Percentiles rank a stretch among this genome's conserved stretches.
Evolutionary conservation across 2,797 vertebrate species (phyloP).

Genomic region (Tinamus major): DNA sequence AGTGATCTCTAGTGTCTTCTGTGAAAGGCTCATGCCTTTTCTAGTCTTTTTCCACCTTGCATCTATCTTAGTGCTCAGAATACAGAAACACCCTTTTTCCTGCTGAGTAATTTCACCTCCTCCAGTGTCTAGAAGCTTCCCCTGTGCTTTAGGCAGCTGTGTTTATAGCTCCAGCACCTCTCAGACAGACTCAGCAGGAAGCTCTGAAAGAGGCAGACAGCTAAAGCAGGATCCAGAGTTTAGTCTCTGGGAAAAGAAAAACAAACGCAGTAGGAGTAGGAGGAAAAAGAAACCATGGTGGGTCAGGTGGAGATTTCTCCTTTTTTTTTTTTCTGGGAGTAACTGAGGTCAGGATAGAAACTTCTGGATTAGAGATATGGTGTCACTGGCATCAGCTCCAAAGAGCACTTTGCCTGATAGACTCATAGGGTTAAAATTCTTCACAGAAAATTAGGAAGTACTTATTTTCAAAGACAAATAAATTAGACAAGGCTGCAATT

Average conservation of each 20-base stretch:
- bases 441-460: background rate
- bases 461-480: background rate
- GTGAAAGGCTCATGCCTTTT: background rate
- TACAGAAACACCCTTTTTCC: background rate
- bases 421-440: background rate
- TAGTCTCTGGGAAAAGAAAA: background rate
- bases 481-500: background rate
- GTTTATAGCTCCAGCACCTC: constrained; percentile 16
- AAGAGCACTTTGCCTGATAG: background rate
- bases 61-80: background rate
- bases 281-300: background rate
- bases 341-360: background rate
- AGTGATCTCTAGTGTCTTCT: background rate
- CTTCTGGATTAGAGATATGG: background rate
- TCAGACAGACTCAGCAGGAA: constrained; percentile 13
- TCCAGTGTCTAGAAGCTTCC: background rate
- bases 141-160: background rate
- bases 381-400: background rate
- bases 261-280: background rate
- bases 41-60: background rate
- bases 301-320: background rate
- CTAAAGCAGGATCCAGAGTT: background rate
- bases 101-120: background rate
- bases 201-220: background rate
- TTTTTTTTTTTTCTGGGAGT: background rate